These are phyloP conservation scores for Crenichthys baileyi DNA, from an alignment of 2,797 vertebrate genomes.

Conservation along the genomic window DNA sequence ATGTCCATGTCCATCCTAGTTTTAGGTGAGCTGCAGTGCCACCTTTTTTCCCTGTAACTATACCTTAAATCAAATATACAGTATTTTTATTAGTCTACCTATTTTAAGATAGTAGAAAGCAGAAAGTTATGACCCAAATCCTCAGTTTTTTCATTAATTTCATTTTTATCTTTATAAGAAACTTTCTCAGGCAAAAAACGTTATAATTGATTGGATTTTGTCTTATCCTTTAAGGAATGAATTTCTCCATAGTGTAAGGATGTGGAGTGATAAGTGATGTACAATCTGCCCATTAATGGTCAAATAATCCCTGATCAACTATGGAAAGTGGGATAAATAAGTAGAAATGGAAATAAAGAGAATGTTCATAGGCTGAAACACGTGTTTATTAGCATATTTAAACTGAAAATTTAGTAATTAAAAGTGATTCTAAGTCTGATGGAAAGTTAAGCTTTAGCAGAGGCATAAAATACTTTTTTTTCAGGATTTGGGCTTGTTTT, in stretches of 20 bases:
- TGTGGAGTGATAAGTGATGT: not conserved
- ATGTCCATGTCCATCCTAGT: not conserved
- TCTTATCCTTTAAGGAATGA: not conserved
- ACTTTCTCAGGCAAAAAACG: not conserved
- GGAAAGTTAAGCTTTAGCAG: slow-evolving; percentile 37
- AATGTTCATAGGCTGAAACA: slow-evolving; percentile 42
- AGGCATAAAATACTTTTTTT: not conserved
- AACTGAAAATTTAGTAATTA: slow-evolving; percentile 24
- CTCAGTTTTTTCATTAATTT: not conserved
- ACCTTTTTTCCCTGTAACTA: not conserved
- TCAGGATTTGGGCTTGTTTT: not conserved
- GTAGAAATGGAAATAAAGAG: not conserved
- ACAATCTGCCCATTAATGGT: not conserved
- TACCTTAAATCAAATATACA: not conserved
- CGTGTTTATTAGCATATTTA: slow-evolving; percentile 28
- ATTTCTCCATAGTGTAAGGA: not conserved
- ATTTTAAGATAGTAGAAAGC: not conserved
- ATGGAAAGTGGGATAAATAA: not conserved
- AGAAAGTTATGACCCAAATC: not conserved
- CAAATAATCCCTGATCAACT: slow-evolving; percentile 26
- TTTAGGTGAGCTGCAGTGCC: not conserved
- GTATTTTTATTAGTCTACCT: not conserved
- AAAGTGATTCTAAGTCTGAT: slow-evolving; percentile 16
- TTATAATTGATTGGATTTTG: not conserved
- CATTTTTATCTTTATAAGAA: not conserved